These are phyloP conservation scores for Tetragonula carbonaria DNA, from an alignment of 2,888 invertebrate genomes.

Conservation along the genomic window DNA sequence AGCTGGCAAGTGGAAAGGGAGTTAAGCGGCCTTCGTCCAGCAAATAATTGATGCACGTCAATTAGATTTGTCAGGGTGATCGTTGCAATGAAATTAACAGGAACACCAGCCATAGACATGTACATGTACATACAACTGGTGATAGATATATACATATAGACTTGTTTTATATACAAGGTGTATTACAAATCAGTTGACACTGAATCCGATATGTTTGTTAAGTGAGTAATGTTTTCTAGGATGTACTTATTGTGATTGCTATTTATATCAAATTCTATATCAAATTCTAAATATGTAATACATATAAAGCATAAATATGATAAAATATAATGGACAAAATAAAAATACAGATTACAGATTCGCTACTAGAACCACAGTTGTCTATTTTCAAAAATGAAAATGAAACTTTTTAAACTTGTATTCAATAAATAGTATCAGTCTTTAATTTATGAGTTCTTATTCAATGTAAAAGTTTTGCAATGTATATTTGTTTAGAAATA, in stretches of 20 bases:
- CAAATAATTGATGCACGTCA: constrained; percentile 80
- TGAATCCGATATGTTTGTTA: neutral
- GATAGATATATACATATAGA: neutral
- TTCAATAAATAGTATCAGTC: neutral
- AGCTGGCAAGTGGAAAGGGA: constrained; percentile 61
- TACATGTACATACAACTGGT: constrained; percentile 25
- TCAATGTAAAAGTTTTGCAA: too few relatives aligned
- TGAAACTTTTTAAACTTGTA: neutral
- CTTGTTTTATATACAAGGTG: constrained; percentile 36
- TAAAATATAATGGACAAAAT: neutral
- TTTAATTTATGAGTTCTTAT: neutral
- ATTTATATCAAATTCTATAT: too few relatives aligned
- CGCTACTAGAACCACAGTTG: neutral
- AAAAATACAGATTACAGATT: neutral
- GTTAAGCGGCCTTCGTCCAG: constrained; percentile 72
- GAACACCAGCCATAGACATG: constrained; percentile 60
- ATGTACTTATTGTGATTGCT: too few relatives aligned
- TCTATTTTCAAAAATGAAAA: neutral
- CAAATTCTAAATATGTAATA: neutral
- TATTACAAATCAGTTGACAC: neutral
- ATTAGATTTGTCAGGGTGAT: constrained; percentile 81
- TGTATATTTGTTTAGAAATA: too few relatives aligned
- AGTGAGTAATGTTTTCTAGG: neutral
- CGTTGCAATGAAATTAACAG: constrained; percentile 77
- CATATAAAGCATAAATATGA: neutral